phyloP scores from a whole-genome alignment of 2,113 vertebrate species.

The Hassar affinis region DNA sequence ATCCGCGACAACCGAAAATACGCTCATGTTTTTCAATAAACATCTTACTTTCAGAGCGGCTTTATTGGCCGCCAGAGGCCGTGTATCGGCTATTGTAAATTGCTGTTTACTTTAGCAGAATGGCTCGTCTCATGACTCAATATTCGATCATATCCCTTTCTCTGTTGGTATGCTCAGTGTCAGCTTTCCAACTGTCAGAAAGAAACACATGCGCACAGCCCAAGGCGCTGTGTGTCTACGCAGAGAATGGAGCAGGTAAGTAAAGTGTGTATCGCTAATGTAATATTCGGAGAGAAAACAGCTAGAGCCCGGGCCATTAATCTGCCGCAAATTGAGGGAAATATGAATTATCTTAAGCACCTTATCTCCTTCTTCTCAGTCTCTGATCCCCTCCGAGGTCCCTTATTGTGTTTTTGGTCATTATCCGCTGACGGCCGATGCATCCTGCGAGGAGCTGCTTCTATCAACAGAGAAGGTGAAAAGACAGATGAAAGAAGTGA shows the following conservation, averaged over 20 bases:
- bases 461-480: slow-evolving; percentile 63
- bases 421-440: slow-evolving; percentile 68
- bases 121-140: slow-evolving; percentile 45
- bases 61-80: slow-evolving; percentile 34
- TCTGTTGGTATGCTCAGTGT: slow-evolving; percentile 19
- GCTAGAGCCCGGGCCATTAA: slow-evolving; percentile 61
- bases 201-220: slow-evolving; percentile 20
- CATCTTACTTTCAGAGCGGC: background rate
- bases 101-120: slow-evolving; percentile 28
- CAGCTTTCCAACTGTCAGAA: slow-evolving; percentile 43
- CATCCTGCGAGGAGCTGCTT: slow-evolving; percentile 67
- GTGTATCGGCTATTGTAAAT: slow-evolving; percentile 18
- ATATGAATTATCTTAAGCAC: slow-evolving; percentile 72
- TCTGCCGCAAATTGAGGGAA: slow-evolving; percentile 66
- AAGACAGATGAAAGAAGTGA: slow-evolving; percentile 62
- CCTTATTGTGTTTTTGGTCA: slow-evolving; percentile 73
- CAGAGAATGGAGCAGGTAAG: slow-evolving; percentile 53
- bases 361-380: slow-evolving; percentile 62
- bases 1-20: background rate
- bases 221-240: slow-evolving; percentile 31
- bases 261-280: slow-evolving; percentile 56
- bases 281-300: slow-evolving; percentile 24
- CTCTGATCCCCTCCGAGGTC: slow-evolving; percentile 66
- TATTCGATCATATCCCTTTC: slow-evolving; percentile 35
- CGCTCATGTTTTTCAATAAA: slow-evolving; percentile 13